Conservation (phyloP, 2,113 vertebrate species). For the Bettongia penicillata region DNA sequence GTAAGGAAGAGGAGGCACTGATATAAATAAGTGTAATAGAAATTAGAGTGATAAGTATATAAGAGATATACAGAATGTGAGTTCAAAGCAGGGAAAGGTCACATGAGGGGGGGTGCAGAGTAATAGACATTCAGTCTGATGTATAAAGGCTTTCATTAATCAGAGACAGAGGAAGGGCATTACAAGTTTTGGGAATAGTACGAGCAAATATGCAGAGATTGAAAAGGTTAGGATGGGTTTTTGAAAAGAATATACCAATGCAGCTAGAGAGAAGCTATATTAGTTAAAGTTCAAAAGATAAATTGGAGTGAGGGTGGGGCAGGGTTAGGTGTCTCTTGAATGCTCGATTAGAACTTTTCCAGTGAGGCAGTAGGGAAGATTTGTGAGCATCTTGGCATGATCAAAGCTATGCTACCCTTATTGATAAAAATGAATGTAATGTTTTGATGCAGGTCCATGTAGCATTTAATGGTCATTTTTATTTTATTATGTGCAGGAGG, state of each 20-base stretch:
- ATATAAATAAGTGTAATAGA: not conserved
- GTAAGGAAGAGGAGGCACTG: not conserved
- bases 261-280: not conserved
- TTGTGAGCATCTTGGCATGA: not conserved
- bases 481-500: not conserved
- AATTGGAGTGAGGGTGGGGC: not conserved
- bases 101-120: not conserved
- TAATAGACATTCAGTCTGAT: not conserved
- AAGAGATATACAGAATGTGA: not conserved
- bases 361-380: not conserved
- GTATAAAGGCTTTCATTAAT: not conserved
- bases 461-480: not conserved
- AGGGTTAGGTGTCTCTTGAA: not conserved
- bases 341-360: not conserved
- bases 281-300: not conserved
- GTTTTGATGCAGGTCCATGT: not conserved
- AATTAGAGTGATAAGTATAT: not conserved
- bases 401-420: not conserved
- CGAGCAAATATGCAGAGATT: not conserved
- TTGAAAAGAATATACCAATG: not conserved
- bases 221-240: not conserved
- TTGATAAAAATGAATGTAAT: not conserved
- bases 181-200: not conserved
- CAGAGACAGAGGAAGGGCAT: not conserved
- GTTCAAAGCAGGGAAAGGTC: not conserved